Percentiles rank a stretch among this genome's conserved stretches.
Evolutionary conservation across 1,140 invertebrate species (phyloP).

Genomic region (Callitettix versicolor): DNA sequence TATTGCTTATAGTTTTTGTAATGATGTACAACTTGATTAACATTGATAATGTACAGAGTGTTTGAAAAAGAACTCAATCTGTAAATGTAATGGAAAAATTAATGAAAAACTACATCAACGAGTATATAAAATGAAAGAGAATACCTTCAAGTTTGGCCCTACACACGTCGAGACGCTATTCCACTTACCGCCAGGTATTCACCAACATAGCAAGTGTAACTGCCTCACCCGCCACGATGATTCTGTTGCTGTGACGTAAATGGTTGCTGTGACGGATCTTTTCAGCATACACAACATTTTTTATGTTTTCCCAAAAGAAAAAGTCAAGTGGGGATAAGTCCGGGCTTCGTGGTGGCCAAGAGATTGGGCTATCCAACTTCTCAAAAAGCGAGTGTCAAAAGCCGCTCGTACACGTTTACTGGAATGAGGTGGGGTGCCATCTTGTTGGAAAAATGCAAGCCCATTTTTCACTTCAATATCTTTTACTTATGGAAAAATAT

Average conservation of each 20-base stretch:
- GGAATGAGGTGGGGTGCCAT: conserved; percentile 2
- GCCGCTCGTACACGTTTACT: not conserved
- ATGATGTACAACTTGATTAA: too few species aligned
- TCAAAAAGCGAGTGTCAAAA: conserved; percentile 3
- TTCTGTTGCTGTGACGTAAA: not conserved
- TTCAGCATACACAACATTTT: conserved; percentile 4
- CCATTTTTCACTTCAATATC: too few species aligned
- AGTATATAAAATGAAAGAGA: too few species aligned
- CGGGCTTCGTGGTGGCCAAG: conserved; percentile 1
- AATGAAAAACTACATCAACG: too few species aligned
- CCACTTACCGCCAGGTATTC: conserved; percentile 1
- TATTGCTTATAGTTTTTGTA: too few species aligned
- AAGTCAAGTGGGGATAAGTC: not conserved
- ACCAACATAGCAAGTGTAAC: conserved; percentile 6
- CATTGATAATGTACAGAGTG: too few species aligned
- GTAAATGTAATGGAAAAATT: too few species aligned
- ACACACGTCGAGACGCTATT: too few species aligned
- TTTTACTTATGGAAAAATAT: too few species aligned
- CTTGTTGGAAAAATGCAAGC: too few species aligned
- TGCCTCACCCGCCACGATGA: not conserved
- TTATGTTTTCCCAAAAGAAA: not conserved
- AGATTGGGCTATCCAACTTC: not conserved
- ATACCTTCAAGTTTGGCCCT: too few species aligned
- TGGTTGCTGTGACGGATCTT: not conserved
- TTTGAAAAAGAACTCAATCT: too few species aligned